Evolutionary conservation across 1,140 invertebrate genomes (phyloP).

Genomic region (Lepidostoma basale): DNA sequence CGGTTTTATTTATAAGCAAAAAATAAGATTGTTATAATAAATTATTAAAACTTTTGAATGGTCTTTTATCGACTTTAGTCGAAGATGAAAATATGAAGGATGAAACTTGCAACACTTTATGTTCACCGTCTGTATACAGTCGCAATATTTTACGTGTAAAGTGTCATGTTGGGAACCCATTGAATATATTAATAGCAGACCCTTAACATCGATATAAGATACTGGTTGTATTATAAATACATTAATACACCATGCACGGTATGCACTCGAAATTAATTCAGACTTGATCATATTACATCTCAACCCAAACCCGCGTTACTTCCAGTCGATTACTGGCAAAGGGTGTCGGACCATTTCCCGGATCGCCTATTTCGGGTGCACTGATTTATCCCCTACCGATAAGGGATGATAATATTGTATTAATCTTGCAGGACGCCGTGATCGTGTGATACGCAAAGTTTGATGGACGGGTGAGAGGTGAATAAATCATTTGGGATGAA

Average conservation of each 20-base stretch:
- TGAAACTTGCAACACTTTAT: too few relatives aligned
- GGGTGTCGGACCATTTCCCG: slow-evolving; percentile 1
- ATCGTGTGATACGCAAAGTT: slow-evolving; percentile 1
- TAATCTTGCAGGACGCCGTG: slow-evolving; percentile 6
- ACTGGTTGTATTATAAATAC: too few relatives aligned
- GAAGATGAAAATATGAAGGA: too few relatives aligned
- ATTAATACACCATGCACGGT: neutral
- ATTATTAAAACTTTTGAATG: too few relatives aligned
- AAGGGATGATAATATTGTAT: slow-evolving; percentile 12
- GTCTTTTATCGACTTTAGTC: too few relatives aligned
- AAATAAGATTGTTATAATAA: too few relatives aligned
- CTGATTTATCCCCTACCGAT: slow-evolving; percentile 13
- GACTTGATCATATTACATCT: neutral
- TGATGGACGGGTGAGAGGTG: neutral
- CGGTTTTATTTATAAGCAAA: too few relatives aligned
- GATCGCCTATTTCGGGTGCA: slow-evolving; percentile 3
- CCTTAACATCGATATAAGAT: too few relatives aligned
- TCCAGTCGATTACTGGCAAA: slow-evolving; percentile 8
- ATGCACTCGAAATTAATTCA: slow-evolving; percentile 10
- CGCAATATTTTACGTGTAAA: too few relatives aligned
- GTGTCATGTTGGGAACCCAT: too few relatives aligned
- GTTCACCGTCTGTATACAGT: too few relatives aligned
- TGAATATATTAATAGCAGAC: too few relatives aligned
- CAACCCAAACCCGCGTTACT: slow-evolving; percentile 11
- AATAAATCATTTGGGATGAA: slow-evolving; percentile 13